Conservation (phyloP, 2,888 invertebrate species). For the Ametastegia equiseti region DNA sequence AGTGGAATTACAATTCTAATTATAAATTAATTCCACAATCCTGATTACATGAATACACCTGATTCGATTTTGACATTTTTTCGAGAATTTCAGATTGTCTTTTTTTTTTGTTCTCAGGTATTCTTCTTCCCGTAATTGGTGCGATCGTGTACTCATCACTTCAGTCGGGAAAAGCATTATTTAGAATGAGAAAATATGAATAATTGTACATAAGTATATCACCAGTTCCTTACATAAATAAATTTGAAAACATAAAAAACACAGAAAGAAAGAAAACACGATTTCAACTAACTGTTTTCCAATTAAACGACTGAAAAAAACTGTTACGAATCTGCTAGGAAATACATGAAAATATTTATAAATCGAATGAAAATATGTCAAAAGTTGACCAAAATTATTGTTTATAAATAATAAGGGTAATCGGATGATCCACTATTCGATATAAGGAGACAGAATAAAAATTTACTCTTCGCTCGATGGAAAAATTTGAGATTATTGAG, state of each 20-base stretch:
- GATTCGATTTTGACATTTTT: neutral
- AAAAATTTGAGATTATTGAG: conserved; percentile 1
- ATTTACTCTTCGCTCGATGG: neutral
- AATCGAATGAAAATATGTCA: too few species aligned
- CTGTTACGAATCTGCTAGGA: neutral
- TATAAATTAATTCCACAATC: too few species aligned
- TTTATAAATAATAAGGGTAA: neutral
- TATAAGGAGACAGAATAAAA: neutral
- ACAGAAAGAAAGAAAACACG: too few species aligned
- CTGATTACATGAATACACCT: too few species aligned
- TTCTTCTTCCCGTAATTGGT: conserved; percentile 6
- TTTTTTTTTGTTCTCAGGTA: conserved; percentile 19
- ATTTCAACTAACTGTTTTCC: neutral
- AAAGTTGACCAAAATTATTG: too few species aligned
- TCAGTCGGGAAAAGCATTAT: neutral
- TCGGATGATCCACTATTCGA: neutral
- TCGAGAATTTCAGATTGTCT: neutral
- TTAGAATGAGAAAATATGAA: neutral
- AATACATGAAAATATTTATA: neutral
- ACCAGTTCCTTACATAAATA: too few species aligned
- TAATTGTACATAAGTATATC: too few species aligned
- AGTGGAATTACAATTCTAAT: too few species aligned
- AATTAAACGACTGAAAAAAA: neutral
- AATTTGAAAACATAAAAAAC: too few species aligned
- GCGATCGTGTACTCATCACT: neutral